These are phyloP conservation scores for Prochilodus magdalenae DNA, from an alignment of 2,113 vertebrate genomes.

Conservation along the genomic window DNA sequence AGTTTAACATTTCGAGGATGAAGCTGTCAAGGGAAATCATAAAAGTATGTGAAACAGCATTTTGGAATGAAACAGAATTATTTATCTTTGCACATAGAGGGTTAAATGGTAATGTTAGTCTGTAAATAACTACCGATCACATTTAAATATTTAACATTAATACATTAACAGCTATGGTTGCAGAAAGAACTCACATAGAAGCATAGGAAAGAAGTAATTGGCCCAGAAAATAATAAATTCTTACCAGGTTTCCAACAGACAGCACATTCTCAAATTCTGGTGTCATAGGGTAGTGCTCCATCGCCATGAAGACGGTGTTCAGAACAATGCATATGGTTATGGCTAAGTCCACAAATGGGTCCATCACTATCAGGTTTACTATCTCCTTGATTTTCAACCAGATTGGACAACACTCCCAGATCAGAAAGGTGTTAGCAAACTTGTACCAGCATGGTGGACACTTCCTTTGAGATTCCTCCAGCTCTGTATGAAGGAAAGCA, in stretches of 20 bases:
- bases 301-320: constrained; percentile 98
- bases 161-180: no score
- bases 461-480: constrained; percentile 96
- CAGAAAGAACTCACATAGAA: no score
- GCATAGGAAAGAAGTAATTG: no score
- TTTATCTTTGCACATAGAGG: no score
- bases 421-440: constrained; percentile 92
- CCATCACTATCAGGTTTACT: constrained; percentile 94
- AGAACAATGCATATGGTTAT: constrained; percentile 99
- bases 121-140: no score
- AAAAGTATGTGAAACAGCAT: no score
- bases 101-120: no score
- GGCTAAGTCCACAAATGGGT: constrained; percentile 96
- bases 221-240: constrained; percentile 45
- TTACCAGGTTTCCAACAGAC: constrained; percentile 92
- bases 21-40: no score
- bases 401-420: constrained; percentile 94
- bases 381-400: constrained; percentile 96
- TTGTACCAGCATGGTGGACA: constrained; percentile 99
- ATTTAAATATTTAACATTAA: no score
- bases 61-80: no score
- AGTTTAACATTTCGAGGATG: no score
- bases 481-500: constrained; percentile 75
- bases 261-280: constrained; percentile 83
- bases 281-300: constrained; percentile 99